These are phyloP conservation scores for Callocephalon fimbriatum DNA, from an alignment of 2,113 vertebrate species.

Conservation along the genomic window DNA sequence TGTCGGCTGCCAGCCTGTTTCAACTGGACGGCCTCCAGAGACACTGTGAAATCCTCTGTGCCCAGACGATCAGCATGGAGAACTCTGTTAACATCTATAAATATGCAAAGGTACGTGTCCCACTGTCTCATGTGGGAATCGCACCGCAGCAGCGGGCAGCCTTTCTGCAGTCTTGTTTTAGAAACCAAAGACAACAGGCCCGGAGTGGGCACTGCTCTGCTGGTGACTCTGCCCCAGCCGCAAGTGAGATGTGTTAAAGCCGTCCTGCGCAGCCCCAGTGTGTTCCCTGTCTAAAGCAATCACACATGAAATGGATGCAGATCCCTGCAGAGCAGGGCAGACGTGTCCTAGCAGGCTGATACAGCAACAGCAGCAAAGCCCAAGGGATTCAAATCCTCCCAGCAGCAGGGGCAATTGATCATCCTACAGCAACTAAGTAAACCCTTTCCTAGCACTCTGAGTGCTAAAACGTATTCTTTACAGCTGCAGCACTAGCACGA, in stretches of 20 bases:
- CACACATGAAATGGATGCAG: not conserved
- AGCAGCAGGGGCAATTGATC: not conserved
- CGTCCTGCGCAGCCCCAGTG: not conserved
- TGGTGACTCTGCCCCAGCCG: too few relatives aligned
- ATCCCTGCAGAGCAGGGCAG: not conserved
- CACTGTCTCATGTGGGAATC: too few relatives aligned
- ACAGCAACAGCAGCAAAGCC: not conserved
- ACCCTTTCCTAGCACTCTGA: not conserved
- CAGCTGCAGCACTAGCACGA: not conserved
- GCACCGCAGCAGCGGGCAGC: accelerated
- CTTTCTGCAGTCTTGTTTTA: not conserved
- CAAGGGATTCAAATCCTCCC: not conserved
- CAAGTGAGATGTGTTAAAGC: accelerated
- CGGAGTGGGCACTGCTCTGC: not conserved
- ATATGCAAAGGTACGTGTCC: constrained; percentile 87
- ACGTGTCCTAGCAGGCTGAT: not conserved
- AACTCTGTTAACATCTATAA: constrained; percentile 92
- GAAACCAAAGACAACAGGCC: not conserved
- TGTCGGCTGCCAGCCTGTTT: constrained; percentile 91
- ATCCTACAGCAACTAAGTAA: not conserved
- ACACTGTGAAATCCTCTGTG: constrained; percentile 93
- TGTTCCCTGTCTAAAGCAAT: not conserved
- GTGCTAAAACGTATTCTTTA: not conserved
- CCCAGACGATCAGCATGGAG: constrained; percentile 86
- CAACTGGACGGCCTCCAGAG: constrained; percentile 90